Percentiles rank a stretch among this genome's conserved stretches.
These are phyloP conservation scores for Magallana nippona DNA, from an alignment of 2,888 invertebrate species.

Conservation along the genomic window DNA sequence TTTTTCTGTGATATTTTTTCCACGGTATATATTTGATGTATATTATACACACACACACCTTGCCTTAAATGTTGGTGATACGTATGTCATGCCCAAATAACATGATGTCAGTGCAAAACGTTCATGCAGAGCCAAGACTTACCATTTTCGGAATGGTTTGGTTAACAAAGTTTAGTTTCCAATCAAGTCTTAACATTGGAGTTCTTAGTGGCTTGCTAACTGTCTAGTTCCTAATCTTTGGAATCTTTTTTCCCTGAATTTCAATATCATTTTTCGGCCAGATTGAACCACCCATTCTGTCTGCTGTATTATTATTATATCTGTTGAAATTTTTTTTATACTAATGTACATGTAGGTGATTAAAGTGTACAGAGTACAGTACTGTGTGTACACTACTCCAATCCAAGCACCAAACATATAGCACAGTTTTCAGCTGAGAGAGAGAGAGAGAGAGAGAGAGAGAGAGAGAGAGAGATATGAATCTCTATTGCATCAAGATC, in stretches of 20 bases:
- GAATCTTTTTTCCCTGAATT: no score
- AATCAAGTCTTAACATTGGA: no score
- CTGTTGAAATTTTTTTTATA: no score
- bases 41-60: conserved; percentile 28
- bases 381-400: neutral
- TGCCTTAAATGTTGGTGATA: conserved; percentile 33
- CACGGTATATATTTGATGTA: conserved; percentile 29
- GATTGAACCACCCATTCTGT: no score
- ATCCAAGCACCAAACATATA: neutral
- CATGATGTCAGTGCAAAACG: neutral
- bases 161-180: neutral
- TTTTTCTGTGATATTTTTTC: conserved; percentile 31
- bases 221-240: no score
- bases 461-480: neutral
- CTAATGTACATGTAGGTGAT: no score
- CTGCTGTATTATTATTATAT: no score
- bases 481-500: conserved; percentile 14
- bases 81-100: neutral
- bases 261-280: no score
- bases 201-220: no score
- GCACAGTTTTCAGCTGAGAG: neutral
- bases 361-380: neutral
- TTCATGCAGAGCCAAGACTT: neutral
- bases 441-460: neutral
- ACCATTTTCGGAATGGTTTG: neutral